Conservation (phyloP, 2,113 vertebrate species). For the Chionomys nivalis region DNA sequence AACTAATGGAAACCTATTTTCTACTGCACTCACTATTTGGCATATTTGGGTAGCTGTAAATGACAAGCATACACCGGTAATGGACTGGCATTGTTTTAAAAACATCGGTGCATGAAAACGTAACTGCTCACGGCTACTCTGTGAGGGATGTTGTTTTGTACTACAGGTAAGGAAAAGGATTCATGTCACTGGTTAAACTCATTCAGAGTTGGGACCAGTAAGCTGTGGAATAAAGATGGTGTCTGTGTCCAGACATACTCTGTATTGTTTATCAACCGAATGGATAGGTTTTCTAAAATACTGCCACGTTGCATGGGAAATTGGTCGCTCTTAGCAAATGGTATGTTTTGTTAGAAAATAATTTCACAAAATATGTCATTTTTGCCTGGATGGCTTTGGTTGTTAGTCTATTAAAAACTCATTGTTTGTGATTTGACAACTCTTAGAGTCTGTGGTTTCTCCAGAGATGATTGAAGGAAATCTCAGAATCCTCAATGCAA, state of each 20-base stretch:
- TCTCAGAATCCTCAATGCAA: neutral
- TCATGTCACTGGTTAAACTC: neutral
- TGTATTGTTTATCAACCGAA: neutral
- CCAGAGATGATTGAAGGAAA: slow-evolving; percentile 7
- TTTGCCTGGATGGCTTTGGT: slow-evolving; percentile 19
- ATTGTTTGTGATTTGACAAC: neutral
- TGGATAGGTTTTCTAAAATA: neutral
- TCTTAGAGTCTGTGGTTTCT: neutral
- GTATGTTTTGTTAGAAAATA: slow-evolving; percentile 38
- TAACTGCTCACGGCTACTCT: neutral
- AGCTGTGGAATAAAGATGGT: neutral
- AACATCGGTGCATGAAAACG: neutral
- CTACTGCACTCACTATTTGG: neutral
- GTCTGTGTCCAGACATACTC: neutral
- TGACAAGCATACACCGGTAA: neutral
- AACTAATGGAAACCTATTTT: neutral
- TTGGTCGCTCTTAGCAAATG: neutral
- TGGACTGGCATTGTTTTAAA: neutral
- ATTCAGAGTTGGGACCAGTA: neutral
- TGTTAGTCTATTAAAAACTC: slow-evolving; percentile 24
- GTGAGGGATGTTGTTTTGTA: neutral
- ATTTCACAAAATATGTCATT: slow-evolving; percentile 11
- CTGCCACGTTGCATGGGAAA: neutral
- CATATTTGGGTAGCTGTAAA: neutral
- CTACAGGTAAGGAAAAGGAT: neutral